A percentile compares a stretch with the other conserved stretches of the same genome.
phyloP scores from a whole-genome alignment of 92 coral and sea anemone species.

The Heliopora coerulea region DNA sequence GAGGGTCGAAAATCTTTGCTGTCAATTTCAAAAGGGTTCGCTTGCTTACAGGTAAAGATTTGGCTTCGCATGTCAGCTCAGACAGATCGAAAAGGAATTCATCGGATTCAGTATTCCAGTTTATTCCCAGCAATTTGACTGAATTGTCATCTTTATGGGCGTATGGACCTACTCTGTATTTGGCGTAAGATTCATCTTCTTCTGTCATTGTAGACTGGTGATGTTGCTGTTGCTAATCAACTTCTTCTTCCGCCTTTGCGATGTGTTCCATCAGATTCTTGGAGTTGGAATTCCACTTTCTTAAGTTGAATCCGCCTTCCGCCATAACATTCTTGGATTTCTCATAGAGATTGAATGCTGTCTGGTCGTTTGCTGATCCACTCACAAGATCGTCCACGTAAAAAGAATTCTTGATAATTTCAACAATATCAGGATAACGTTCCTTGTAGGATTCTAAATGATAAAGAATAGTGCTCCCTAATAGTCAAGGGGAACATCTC shows the following conservation, averaged over 20 bases:
- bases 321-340: conserved; percentile 21
- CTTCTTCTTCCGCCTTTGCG: neutral
- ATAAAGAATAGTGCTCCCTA: conserved; percentile 31
- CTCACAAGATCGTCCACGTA: conserved; percentile 50
- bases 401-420: conserved; percentile 26
- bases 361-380: conserved; percentile 38
- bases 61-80: neutral
- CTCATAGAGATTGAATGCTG: conserved; percentile 23
- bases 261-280: conserved; percentile 11
- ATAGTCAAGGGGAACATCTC: conserved; percentile 39
- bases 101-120: conserved; percentile 14
- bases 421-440: conserved; percentile 20
- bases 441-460: conserved; percentile 33
- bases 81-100: neutral
- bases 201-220: conserved; percentile 21
- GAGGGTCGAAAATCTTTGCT: conserved; percentile 50
- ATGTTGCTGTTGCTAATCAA: neutral
- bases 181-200: conserved; percentile 46
- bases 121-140: conserved; percentile 5
- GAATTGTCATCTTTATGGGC: neutral
- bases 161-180: neutral
- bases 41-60: conserved; percentile 15
- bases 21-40: conserved; percentile 20
- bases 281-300: conserved; percentile 50
- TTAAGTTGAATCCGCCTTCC: conserved; percentile 49